phyloP scores from a whole-genome alignment of 30 jellyfish, hydroid and myxozoan species.

The Aurelia sp. region DNA sequence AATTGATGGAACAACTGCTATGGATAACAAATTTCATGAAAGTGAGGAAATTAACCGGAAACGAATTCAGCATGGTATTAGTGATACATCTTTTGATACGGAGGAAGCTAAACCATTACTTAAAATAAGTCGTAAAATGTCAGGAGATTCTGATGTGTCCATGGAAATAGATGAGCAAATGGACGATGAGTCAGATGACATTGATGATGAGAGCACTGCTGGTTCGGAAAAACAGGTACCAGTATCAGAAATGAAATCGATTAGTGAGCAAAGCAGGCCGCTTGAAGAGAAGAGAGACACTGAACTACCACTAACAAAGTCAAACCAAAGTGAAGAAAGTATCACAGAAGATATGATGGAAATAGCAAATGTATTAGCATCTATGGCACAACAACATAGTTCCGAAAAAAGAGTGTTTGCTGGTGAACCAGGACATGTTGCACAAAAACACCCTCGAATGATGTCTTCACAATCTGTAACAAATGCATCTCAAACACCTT shows the following conservation, averaged over 20 bases:
- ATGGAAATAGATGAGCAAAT: neutral
- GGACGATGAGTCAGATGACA: neutral
- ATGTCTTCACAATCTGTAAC: too few relatives aligned
- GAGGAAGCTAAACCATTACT: slow-evolving; percentile 4
- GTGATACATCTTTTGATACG: neutral
- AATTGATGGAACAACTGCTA: too few relatives aligned
- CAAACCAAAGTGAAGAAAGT: neutral
- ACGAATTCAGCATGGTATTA: too few relatives aligned
- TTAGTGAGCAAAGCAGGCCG: too few relatives aligned
- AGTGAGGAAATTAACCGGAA: too few relatives aligned
- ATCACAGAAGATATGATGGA: slow-evolving; percentile 42
- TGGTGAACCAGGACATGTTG: neutral
- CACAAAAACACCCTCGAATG: slow-evolving; percentile 20
- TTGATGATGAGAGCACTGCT: too few relatives aligned
- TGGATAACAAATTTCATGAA: too few relatives aligned
- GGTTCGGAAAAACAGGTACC: too few relatives aligned
- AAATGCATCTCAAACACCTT: too few relatives aligned
- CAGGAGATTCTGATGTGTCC: neutral
- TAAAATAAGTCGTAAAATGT: neutral
- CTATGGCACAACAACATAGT: slow-evolving; percentile 58
- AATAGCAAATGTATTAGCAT: slow-evolving; percentile 54
- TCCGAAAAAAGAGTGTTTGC: slow-evolving; percentile 20
- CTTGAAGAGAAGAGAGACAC: neutral
- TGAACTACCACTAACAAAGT: neutral
- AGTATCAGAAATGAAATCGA: too few relatives aligned